These are phyloP conservation scores for Lutjanus erythropterus DNA, from an alignment of 2,113 vertebrate genomes.

Conservation along the genomic window DNA sequence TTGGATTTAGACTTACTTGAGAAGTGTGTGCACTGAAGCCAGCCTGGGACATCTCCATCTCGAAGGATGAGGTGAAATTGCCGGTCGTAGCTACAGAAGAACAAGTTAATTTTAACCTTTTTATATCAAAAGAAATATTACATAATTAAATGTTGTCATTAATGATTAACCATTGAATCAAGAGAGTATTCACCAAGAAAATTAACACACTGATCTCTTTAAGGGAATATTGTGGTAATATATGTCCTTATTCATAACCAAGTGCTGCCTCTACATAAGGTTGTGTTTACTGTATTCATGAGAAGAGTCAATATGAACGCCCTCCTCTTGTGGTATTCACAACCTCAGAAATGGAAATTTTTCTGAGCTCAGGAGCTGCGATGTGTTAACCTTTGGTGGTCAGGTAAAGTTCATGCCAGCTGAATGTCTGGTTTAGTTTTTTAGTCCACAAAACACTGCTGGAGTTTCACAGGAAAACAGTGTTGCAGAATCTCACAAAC, in stretches of 20 bases:
- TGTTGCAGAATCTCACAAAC: too few species aligned
- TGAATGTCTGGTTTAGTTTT: too few species aligned
- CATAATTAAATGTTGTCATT: neutral
- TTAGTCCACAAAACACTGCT: too few species aligned
- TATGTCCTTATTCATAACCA: neutral
- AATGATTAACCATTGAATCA: neutral
- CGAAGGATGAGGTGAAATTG: constrained; percentile 91
- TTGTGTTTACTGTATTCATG: too few species aligned
- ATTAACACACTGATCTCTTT: neutral
- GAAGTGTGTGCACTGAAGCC: constrained; percentile 95
- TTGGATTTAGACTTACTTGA: constrained; percentile 84
- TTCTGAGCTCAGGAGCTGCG: too few species aligned
- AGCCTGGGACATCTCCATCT: constrained; percentile 98
- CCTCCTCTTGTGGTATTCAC: too few species aligned
- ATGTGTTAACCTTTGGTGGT: too few species aligned
- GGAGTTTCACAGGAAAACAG: too few species aligned
- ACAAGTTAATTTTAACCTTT: constrained; percentile 7
- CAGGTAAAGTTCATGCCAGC: too few species aligned
- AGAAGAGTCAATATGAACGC: too few species aligned
- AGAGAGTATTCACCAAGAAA: neutral
- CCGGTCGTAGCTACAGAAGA: constrained; percentile 89
- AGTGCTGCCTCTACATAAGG: too few species aligned
- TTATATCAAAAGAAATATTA: neutral
- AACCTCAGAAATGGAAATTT: too few species aligned
- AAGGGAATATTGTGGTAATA: neutral